These are phyloP conservation scores for Monochamus saltuarius DNA, from an alignment of 1,140 invertebrate genomes.

Conservation along the genomic window DNA sequence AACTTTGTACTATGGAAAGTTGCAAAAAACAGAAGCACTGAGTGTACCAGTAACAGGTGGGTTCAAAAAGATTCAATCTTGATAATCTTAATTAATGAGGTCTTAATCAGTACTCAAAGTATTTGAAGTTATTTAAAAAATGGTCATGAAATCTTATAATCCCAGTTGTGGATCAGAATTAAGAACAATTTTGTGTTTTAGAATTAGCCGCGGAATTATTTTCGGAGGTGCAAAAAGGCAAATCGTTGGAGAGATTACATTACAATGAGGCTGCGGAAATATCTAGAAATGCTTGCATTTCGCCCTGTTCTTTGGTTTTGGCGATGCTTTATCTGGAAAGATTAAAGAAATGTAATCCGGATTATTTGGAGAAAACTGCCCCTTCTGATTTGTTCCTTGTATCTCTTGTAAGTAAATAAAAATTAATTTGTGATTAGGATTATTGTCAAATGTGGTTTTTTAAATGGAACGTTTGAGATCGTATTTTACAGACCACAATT, in stretches of 20 bases:
- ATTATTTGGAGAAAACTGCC: constrained; percentile 76
- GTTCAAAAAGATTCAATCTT: constrained; percentile 37
- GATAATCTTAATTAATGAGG: too few species aligned
- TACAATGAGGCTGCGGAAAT: constrained; percentile 76
- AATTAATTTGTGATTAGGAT: constrained; percentile 8
- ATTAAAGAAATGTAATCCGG: constrained; percentile 75
- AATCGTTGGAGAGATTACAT: constrained; percentile 76
- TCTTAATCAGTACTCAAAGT: too few species aligned
- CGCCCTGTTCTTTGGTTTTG: constrained; percentile 79
- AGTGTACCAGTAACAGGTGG: constrained; percentile 79
- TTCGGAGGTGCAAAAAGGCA: constrained; percentile 66
- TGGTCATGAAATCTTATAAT: too few species aligned
- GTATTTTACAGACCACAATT: constrained; percentile 1
- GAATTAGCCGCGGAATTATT: constrained; percentile 83
- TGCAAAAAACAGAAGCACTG: constrained; percentile 68
- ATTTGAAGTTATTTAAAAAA: too few species aligned
- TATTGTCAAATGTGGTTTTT: too few species aligned
- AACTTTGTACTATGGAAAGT: constrained; percentile 81
- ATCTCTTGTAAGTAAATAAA: constrained; percentile 72
- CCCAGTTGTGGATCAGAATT: neutral
- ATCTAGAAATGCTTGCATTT: constrained; percentile 78
- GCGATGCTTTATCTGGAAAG: constrained; percentile 86
- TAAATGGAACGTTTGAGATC: neutral
- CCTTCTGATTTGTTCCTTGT: constrained; percentile 90
- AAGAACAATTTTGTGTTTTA: constrained; percentile 49